Evolutionary conservation across 1,140 invertebrate genomes (phyloP).

Genomic region (Saxidomus purpurata): DNA sequence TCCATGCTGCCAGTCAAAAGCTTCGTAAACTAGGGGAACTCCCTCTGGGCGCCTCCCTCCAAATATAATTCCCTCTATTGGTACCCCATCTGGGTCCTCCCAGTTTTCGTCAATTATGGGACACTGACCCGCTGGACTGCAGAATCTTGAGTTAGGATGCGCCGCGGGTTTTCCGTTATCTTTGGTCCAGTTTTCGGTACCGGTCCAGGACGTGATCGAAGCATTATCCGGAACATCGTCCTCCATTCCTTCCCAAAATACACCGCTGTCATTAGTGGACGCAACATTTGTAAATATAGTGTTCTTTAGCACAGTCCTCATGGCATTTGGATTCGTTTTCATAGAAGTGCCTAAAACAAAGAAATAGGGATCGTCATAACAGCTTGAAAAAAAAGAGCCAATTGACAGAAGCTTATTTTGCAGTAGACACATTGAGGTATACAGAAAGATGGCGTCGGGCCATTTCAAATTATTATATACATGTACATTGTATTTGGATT

Average conservation of each 20-base stretch:
- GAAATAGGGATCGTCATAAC: too few species aligned
- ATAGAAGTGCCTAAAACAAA: slow-evolving; percentile 91
- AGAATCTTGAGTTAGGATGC: slow-evolving; percentile 92
- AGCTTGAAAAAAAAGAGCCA: too few species aligned
- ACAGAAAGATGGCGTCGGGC: too few species aligned
- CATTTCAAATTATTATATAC: too few species aligned
- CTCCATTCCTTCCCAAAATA: slow-evolving; percentile 98
- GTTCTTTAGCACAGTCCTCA: slow-evolving; percentile 96
- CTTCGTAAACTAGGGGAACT: slow-evolving; percentile 97
- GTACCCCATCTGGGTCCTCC: slow-evolving; percentile 92
- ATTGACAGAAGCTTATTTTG: too few species aligned
- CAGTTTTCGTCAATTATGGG: slow-evolving; percentile 95
- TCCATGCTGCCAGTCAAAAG: slow-evolving; percentile 97
- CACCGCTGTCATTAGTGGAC: slow-evolving; percentile 94
- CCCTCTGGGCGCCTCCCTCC: slow-evolving; percentile 95
- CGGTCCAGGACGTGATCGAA: slow-evolving; percentile 88
- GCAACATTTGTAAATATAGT: slow-evolving; percentile 99
- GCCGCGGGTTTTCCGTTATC: slow-evolving; percentile 81
- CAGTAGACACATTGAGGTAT: too few species aligned
- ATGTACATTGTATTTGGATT: too few species aligned
- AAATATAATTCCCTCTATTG: slow-evolving; percentile 98
- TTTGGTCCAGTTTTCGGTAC: slow-evolving; percentile 88
- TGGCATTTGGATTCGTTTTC: slow-evolving; percentile 98
- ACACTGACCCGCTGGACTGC: slow-evolving; percentile 96
- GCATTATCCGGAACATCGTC: slow-evolving; percentile 94